Base-by-base conservation (phyloP, 2,888 invertebrate species). In the Thysanoteuthis rhombus region DNA sequence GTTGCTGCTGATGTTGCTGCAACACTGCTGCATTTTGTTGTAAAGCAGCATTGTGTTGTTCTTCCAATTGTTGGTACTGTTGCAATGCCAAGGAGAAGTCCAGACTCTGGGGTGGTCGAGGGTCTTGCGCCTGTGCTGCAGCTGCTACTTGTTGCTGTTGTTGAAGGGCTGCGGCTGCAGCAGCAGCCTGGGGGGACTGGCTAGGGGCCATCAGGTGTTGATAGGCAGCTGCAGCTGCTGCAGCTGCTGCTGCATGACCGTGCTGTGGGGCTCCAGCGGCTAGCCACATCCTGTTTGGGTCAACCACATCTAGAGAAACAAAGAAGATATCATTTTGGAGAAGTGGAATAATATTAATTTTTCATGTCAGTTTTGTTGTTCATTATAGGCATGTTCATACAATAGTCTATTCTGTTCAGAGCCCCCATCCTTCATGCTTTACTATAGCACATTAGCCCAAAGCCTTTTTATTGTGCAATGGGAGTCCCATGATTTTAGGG, bases 221-320 rank as follows among this genome's bases (percentile, higher is more conserved):
- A 45, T 94, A 94, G 47, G 93, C 91, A 38, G 93, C 90, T 45
- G 93, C 89, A 39, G 93, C 92, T 38, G 93, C 93, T 39, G 93
- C 93, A 32, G 94, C 93, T 42, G 93, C 91, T 39, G 92, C 90
- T 36, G 94, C 91, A 93, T 90, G 93, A 28, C 92, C 92, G 40
- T 92, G 92, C 32, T 93, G 47, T 42, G 90, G 90, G 1, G 93
- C 39, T 58, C 93, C 93, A 38, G 93, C 91, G 8, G 75, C 92
- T 52, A 93, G 75, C 95, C 95, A 95, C 28, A 95, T 90, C 45
- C 95, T 93, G 92, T 94, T 94, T 1, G 94, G 94, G 42, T 95
- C 95, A 93, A 94, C 94, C 93, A 94, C 93, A 92, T 94, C 94
- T 94, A 93, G 25, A 58, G 58, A 47, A 25, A 92, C 4, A 45